Percentiles rank a stretch among this genome's conserved stretches.
Conservation (phyloP, 2,888 invertebrate species). For the Hipparchia sbordonii region DNA sequence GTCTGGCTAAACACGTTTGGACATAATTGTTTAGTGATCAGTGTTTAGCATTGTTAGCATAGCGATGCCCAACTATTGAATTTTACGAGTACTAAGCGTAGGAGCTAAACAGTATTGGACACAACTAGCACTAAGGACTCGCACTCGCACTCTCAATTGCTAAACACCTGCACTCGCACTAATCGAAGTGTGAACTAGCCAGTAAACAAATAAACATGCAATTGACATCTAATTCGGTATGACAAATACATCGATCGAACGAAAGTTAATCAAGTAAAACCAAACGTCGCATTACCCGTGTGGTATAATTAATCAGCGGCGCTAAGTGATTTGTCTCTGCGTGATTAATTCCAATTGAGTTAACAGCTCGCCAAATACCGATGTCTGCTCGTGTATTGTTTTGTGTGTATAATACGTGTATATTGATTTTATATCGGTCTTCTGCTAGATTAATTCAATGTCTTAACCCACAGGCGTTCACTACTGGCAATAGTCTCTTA, state of each 20-base stretch:
- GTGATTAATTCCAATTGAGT: conserved; percentile 12
- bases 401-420: neutral
- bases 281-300: neutral
- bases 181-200: too few relatives aligned
- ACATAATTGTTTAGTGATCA: too few relatives aligned
- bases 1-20: too few relatives aligned
- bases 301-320: conserved; percentile 10
- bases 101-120: too few relatives aligned
- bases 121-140: too few relatives aligned
- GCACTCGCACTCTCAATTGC: too few relatives aligned
- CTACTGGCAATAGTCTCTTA: too few relatives aligned
- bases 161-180: too few relatives aligned
- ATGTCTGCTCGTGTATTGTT: neutral
- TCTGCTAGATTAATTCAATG: neutral
- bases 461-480: neutral
- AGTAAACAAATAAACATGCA: neutral
- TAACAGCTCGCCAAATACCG: conserved; percentile 5
- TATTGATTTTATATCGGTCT: too few relatives aligned
- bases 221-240: conserved; percentile 7
- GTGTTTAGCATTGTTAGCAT: too few relatives aligned
- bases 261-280: conserved; percentile 1
- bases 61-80: too few relatives aligned
- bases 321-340: conserved; percentile 13
- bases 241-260: neutral
- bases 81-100: too few relatives aligned